Base-by-base conservation (phyloP, 1,140 invertebrate species). In the Leptonema lineaticorne region DNA sequence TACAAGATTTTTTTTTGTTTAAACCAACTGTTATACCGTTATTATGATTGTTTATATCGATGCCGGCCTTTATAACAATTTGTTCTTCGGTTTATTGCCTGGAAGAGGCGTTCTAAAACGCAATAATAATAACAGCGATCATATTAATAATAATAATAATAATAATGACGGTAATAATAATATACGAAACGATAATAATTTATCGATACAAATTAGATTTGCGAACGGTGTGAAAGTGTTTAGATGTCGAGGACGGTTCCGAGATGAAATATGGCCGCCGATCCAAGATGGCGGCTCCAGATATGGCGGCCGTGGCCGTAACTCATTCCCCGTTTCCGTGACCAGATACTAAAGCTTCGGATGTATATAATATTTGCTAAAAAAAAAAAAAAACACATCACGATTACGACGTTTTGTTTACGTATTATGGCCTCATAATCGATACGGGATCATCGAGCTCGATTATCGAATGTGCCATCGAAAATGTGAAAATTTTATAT, bases 171-270 rank as follows among this genome's bases (percentile, higher is more conserved):
- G n/a, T n/a, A n/a, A n/a, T n/a, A n/a, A n/a, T n/a, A n/a, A n/a
- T n/a, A n/a, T n/a, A n/a, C n/a, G n/a, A n/a, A n/a, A n/a, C n/a
- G n/a, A n/a, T n/a, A n/a, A n/a, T n/a, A n/a, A n/a, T n/a, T n/a
- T n/a, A n/a, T n/a, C n/a, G n/a, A n/a, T n/a, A n/a, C 37, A 53
- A 53, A 53, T 53, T 53, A 53, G 50, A 53, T 53, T 53, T 26
- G 50, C 50, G 20, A 58, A 16, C 56, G 28, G 59, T 62, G 59
- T 62, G 59, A 62, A 62, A 62, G 59, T 62, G 59, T 62, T 62
- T 62, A 62, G 59, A 62, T 37, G 59, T 33, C 50, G 50, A 24
- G 18, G 18, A 22, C 27, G 22, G 59, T 24, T 62, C 24, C 29
- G 59, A 33, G 37, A 62, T 62, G 59, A 62, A 62, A 45, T 45